phyloP scores from a whole-genome alignment of 2,888 invertebrate species.

The Rhagonycha fulva region DNA sequence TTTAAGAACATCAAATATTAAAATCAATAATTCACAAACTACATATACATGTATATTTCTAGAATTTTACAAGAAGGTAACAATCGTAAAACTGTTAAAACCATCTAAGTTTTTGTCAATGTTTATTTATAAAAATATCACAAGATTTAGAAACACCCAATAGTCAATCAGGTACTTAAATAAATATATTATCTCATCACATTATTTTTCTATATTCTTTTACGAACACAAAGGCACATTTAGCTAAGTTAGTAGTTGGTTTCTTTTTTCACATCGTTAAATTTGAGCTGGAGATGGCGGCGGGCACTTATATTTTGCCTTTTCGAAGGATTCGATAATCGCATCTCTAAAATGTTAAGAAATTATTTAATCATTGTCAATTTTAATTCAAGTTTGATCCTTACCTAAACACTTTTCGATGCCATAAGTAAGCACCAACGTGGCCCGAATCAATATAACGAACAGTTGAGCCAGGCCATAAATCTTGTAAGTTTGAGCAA shows the following conservation, averaged over 20 bases:
- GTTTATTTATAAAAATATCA: conserved; percentile 18
- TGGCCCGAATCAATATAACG: conserved; percentile 89
- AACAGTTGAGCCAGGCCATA: conserved; percentile 93
- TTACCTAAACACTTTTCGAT: conserved; percentile 87
- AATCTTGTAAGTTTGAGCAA: conserved; percentile 78
- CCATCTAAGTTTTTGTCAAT: not conserved
- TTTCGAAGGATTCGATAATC: conserved; percentile 16
- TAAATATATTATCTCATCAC: conserved; percentile 1
- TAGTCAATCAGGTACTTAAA: conserved; percentile 15
- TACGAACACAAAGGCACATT: conserved; percentile 3
- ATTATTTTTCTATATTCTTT: not conserved
- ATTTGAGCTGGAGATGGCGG: not conserved
- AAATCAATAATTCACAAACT: not conserved
- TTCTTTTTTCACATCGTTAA: not conserved
- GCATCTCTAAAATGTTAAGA: conserved; percentile 9
- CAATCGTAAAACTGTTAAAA: not conserved
- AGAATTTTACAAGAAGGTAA: not conserved
- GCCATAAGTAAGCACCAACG: conserved; percentile 84
- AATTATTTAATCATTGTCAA: not conserved
- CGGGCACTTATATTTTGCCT: conserved; percentile 2
- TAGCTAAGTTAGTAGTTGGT: not conserved
- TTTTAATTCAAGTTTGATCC: not conserved
- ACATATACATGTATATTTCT: not conserved
- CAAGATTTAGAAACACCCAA: conserved; percentile 5
- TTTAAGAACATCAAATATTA: not conserved